Percentiles rank a stretch among this genome's conserved stretches.
Conservation (phyloP, 2,888 invertebrate genomes). For the Adelphocoris suturalis region DNA sequence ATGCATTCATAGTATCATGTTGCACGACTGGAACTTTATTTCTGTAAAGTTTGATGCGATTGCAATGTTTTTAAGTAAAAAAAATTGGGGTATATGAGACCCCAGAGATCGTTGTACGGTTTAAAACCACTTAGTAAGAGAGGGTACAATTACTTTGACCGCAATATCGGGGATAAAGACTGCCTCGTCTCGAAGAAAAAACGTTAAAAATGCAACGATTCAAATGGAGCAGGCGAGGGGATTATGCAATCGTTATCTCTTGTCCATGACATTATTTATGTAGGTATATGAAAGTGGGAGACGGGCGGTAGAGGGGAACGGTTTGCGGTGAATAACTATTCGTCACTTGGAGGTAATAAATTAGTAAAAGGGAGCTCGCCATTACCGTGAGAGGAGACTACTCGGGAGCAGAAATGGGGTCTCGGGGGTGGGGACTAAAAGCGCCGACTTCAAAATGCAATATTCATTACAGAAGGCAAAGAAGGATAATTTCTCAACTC, state of each 20-base stretch:
- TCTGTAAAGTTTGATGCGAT: no score
- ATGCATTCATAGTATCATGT: no score
- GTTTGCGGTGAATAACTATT: slow-evolving; percentile 61
- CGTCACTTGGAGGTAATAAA: slow-evolving; percentile 55
- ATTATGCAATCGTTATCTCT: slow-evolving; percentile 34
- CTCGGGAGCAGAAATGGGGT: background rate
- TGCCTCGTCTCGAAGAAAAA: no score
- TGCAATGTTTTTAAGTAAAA: no score
- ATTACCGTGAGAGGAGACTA: slow-evolving; percentile 48
- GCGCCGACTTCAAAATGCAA: slow-evolving; percentile 57
- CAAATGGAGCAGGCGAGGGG: slow-evolving; percentile 25
- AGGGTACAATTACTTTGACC: no score
- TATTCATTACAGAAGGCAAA: slow-evolving; percentile 57
- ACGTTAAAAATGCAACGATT: slow-evolving; percentile 41
- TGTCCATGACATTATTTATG: slow-evolving; percentile 35
- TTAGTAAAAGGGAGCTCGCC: slow-evolving; percentile 50
- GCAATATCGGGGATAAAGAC: no score
- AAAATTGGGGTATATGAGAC: no score
- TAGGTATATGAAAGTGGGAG: background rate
- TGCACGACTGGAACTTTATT: no score
- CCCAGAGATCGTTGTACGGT: no score
- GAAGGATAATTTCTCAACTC: slow-evolving; percentile 43
- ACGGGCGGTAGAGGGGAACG: slow-evolving; percentile 20
- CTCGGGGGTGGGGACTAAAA: slow-evolving; percentile 33
- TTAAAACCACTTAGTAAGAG: no score